These are phyloP conservation scores for Aurelia coerulea DNA, from an alignment of 30 jellyfish, hydroid and myxozoan genomes.

Conservation along the genomic window DNA sequence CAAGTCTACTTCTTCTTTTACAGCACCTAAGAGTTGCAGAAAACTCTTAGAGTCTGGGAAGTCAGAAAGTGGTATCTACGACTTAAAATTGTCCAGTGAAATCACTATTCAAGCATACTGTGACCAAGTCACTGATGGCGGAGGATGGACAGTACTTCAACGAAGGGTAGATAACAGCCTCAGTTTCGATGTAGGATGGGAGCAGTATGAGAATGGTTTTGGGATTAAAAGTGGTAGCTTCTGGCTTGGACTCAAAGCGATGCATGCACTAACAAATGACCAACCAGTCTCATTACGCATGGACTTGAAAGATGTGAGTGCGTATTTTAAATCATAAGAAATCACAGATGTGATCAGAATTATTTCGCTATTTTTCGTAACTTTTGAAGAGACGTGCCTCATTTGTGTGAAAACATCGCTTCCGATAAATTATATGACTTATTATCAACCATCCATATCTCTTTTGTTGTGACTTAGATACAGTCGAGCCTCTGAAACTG, in stretches of 20 bases:
- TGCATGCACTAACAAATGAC: background rate
- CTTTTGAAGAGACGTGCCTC: too few relatives aligned
- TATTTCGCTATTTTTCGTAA: too few relatives aligned
- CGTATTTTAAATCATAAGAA: background rate
- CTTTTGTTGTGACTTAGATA: too few relatives aligned
- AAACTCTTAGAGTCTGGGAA: background rate
- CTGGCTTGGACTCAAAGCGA: conserved; percentile 3
- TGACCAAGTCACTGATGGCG: conserved; percentile 8
- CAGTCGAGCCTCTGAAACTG: too few relatives aligned
- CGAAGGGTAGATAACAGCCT: background rate
- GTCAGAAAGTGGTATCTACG: background rate
- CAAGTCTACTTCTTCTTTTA: background rate
- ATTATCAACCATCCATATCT: too few relatives aligned
- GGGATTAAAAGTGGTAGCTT: background rate
- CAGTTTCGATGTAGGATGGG: background rate
- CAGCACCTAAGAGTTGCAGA: background rate
- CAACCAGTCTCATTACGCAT: background rate
- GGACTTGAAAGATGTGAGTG: conserved; percentile 19
- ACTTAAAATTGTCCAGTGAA: background rate
- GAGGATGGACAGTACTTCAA: conserved; percentile 1
- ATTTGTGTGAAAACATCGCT: too few relatives aligned
- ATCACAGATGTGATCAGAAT: background rate
- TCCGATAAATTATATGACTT: too few relatives aligned
- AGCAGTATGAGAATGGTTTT: background rate
- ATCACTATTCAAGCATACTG: background rate